Evolutionary conservation across 1,140 invertebrate genomes (phyloP).

Genomic region (Lycorma delicatula): DNA sequence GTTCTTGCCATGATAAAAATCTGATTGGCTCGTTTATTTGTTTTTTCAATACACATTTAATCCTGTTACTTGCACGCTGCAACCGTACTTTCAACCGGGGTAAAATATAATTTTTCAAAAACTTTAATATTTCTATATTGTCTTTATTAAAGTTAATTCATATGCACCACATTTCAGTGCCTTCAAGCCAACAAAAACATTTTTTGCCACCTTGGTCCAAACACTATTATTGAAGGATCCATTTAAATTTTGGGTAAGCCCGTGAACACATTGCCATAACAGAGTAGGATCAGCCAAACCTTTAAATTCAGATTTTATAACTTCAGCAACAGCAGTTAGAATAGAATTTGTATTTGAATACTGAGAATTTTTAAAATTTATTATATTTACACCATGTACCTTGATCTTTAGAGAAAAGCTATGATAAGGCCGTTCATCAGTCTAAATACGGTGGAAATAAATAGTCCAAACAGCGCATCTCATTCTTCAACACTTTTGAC

Average conservation of each 20-base stretch:
- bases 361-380: background rate
- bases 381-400: slow-evolving; percentile 10
- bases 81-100: too few relatives aligned
- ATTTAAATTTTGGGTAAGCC: slow-evolving; percentile 24
- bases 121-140: background rate
- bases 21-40: too few relatives aligned
- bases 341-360: background rate
- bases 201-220: slow-evolving; percentile 26
- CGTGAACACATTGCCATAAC: slow-evolving; percentile 17
- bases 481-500: slow-evolving; percentile 1
- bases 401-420: background rate
- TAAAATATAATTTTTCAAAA: too few relatives aligned
- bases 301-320: slow-evolving; percentile 10
- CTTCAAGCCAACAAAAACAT: slow-evolving; percentile 21
- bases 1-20: too few relatives aligned
- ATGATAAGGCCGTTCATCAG: background rate
- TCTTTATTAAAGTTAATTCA: background rate
- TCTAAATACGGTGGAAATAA: slow-evolving; percentile 7
- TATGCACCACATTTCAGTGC: slow-evolving; percentile 23
- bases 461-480: slow-evolving; percentile 8
- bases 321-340: background rate
- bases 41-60: too few relatives aligned
- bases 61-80: too few relatives aligned
- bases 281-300: slow-evolving; percentile 4
- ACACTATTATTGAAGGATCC: slow-evolving; percentile 24